Evolutionary conservation across 2,888 invertebrate species (phyloP).

Genomic region (Leptopilina drosophilae): DNA sequence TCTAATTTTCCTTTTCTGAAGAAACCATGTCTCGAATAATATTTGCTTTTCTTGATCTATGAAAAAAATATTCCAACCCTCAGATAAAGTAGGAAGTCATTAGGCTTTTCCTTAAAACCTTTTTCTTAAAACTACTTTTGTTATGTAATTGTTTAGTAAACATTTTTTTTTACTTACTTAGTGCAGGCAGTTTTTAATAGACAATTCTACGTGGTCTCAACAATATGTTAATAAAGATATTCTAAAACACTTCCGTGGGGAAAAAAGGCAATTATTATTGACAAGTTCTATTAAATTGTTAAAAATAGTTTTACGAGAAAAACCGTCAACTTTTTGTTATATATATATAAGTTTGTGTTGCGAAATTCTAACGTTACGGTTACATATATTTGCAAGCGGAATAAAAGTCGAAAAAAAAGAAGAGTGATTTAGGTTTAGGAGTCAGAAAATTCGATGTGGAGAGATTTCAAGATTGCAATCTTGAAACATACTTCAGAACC

Average conservation of each 20-base stretch:
- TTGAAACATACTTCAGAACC: background rate
- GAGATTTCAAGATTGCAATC: background rate
- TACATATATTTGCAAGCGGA: background rate
- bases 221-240: background rate
- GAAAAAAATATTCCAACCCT: no score
- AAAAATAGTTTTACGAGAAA: background rate
- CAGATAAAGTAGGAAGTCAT: no score
- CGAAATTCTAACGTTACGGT: background rate
- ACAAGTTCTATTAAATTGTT: background rate
- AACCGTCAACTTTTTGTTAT: background rate
- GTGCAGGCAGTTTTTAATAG: background rate
- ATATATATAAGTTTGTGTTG: background rate
- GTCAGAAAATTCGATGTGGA: conserved; percentile 6
- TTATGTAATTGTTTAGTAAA: background rate
- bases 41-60: no score
- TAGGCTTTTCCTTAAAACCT: background rate
- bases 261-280: background rate
- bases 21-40: no score
- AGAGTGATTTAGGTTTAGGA: background rate
- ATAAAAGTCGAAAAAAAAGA: background rate
- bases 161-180: background rate
- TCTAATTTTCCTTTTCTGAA: no score
- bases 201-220: background rate
- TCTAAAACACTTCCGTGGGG: background rate
- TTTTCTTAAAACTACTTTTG: background rate